Evolutionary conservation across 2,888 invertebrate genomes (phyloP).

Genomic region (Leptothorax acervorum): DNA sequence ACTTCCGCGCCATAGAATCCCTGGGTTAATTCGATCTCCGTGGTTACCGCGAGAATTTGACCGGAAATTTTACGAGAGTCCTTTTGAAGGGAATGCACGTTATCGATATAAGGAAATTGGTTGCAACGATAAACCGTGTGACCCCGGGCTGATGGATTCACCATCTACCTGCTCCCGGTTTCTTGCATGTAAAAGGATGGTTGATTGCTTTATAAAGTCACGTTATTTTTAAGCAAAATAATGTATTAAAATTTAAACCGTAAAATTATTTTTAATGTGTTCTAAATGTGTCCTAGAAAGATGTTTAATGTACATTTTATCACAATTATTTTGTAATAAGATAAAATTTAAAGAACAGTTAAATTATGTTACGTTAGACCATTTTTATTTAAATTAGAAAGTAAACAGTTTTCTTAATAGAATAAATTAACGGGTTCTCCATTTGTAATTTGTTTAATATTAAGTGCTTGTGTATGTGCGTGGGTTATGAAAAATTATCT

Average conservation of each 20-base stretch:
- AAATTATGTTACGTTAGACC: background rate
- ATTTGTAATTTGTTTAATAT: background rate
- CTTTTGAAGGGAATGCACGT: conserved; percentile 42
- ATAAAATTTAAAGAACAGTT: conserved; percentile 2
- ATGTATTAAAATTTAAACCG: background rate
- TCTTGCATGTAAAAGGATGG: background rate
- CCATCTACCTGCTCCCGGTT: background rate
- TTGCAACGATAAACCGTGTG: conserved; percentile 30
- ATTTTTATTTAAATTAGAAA: background rate
- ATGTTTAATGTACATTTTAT: background rate
- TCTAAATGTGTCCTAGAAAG: background rate
- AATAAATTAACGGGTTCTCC: background rate
- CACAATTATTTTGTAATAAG: background rate
- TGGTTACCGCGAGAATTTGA: conserved; percentile 40
- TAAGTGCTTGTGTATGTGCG: background rate
- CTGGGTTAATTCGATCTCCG: conserved; percentile 66
- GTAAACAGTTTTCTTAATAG: background rate
- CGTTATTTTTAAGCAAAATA: conserved; percentile 11
- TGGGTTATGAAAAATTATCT: background rate
- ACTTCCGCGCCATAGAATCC: conserved; percentile 49
- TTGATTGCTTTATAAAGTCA: background rate
- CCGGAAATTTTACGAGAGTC: conserved; percentile 33
- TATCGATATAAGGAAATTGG: conserved; percentile 47
- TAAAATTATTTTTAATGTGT: background rate
- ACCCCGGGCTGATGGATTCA: conserved; percentile 20